Evolutionary conservation across 2,888 invertebrate species (phyloP).

Genomic region (Drosophila histrio): DNA sequence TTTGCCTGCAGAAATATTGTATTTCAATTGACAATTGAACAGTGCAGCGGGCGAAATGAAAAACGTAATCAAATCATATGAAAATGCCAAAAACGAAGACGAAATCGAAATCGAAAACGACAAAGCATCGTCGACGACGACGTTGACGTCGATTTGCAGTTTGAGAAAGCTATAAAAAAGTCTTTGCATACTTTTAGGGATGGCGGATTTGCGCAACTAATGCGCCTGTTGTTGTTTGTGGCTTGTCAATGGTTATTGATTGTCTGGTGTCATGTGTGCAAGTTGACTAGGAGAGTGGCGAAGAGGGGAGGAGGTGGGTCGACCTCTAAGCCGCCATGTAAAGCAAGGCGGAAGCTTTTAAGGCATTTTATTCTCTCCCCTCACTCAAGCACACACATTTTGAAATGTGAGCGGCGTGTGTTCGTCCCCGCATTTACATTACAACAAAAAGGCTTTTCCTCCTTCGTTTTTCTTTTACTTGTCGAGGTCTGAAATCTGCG

Average conservation of each 20-base stretch:
- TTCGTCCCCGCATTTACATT: conserved; percentile 45
- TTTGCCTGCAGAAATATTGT: conserved; percentile 66
- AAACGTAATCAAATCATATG: conserved; percentile 76
- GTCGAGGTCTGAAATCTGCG: conserved; percentile 51
- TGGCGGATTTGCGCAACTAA: conserved; percentile 73
- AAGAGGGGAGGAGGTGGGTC: background rate
- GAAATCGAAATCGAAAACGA: conserved; percentile 30
- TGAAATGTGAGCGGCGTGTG: conserved; percentile 12
- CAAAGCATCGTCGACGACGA: conserved; percentile 7
- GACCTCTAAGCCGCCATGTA: conserved; percentile 54
- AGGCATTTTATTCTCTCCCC: conserved; percentile 55
- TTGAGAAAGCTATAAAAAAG: conserved; percentile 52
- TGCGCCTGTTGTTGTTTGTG: conserved; percentile 68
- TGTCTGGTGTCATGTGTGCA: conserved; percentile 73
- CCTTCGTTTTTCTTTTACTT: background rate
- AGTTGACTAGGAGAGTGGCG: background rate
- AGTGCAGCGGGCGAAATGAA: conserved; percentile 63
- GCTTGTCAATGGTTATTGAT: conserved; percentile 80
- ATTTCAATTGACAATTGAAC: conserved; percentile 73
- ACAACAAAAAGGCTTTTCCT: conserved; percentile 47
- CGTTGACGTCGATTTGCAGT: conserved; percentile 68
- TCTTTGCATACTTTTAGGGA: conserved; percentile 64
- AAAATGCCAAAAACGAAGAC: conserved; percentile 50
- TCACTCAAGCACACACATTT: background rate
- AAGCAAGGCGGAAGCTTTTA: conserved; percentile 74